Base-by-base conservation (phyloP, 2,797 vertebrate genomes). In the Decapterus maruadsi region DNA sequence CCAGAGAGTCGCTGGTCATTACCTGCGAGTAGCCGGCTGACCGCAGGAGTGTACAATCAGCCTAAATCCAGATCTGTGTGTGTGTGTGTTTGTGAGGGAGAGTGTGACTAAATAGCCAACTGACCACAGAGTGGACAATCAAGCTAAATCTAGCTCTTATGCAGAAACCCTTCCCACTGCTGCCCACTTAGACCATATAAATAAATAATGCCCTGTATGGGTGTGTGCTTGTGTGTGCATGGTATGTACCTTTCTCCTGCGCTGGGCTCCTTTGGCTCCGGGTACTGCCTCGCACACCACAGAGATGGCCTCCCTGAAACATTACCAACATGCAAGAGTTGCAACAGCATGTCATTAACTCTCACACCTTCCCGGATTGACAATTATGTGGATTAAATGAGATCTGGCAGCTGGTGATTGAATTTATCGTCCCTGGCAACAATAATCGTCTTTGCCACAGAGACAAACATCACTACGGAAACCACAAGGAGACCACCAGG, bases 231-330 rank as follows among this genome's bases (percentile, higher is more conserved):
- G 64, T 77, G 64, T 77, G 62, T 82, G 78, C 91, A 96, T 75
- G 65, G 68, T 60, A 59, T 87, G 79, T 94, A 99, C 98, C 97
- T 99, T 99, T 93, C 98, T 97, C 88, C 97, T 95, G 77, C 97
- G 94, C 53, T 96, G 93, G 0, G 97, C 96, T 91, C 97, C 98
- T 93, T 98, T 99, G 87, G 97, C 97, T 87, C 97, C 96, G 0
- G 98, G 98, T 83, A 99, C 97, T 0, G 98, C 97, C 85, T 99
- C 98, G 4, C 97, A 99, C 82, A 99, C 97, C 91, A 98, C 95
- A 72, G 97, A 96, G 77, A 99, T 99, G 17, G 98, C 98, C 92
- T 99, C 98, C 92, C 98, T 99, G 94, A 73, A 85, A 87, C 70
- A 83, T 42, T 84, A 31, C 81, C 78, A 68, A 77, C 75, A 90